Evolutionary conservation across 2,113 vertebrate species (phyloP).

Genomic region (Acinonyx jubatus): DNA sequence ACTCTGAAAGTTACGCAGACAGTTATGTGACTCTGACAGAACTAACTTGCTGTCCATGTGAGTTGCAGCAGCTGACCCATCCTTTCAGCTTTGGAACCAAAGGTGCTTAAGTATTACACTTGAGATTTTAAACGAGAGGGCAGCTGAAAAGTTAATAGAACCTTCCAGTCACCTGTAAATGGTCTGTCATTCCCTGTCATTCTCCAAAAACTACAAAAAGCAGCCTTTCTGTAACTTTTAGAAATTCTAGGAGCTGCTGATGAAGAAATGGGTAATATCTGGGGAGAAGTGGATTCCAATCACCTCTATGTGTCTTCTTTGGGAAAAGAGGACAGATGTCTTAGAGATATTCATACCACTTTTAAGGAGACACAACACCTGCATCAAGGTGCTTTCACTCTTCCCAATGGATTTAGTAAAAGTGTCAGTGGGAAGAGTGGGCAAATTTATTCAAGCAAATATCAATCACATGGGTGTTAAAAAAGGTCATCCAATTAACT

Average conservation of each 20-base stretch:
- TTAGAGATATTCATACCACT: constrained; percentile 24
- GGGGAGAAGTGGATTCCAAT: neutral
- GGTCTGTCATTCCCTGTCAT: neutral
- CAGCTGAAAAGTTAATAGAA: neutral
- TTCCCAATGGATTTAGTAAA: constrained; percentile 48
- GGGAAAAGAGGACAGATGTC: neutral
- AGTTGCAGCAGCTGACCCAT: neutral
- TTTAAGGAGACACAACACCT: neutral
- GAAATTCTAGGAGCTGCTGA: neutral
- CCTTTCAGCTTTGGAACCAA: constrained; percentile 3
- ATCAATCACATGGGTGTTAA: constrained; percentile 51
- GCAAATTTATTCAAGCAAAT: constrained; percentile 66
- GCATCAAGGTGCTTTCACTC: neutral
- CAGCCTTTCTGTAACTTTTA: neutral
- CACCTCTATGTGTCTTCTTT: neutral
- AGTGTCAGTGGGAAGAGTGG: neutral
- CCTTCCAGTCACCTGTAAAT: neutral
- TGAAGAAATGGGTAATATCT: neutral
- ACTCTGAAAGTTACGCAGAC: neutral
- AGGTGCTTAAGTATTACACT: neutral
- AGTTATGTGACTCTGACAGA: neutral
- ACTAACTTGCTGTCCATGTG: too few relatives aligned
- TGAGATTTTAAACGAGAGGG: constrained; percentile 24
- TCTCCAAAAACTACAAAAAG: neutral
- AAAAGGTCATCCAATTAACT: constrained; percentile 61